These are phyloP conservation scores for Pegoplata infirma DNA, from an alignment of 2,888 invertebrate species.

Conservation along the genomic window DNA sequence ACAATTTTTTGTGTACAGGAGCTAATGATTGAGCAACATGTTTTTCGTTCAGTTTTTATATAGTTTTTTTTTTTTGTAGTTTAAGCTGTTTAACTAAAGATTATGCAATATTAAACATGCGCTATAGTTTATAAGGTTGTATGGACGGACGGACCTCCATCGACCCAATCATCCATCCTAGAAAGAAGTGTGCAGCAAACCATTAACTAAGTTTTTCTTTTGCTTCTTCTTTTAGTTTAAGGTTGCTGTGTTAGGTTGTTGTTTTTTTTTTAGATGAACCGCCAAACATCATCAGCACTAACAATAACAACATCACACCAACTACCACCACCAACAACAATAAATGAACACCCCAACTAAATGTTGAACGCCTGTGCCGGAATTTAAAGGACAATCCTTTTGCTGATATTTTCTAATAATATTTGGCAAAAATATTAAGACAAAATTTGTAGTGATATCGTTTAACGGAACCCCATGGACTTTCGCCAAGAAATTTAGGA, in stretches of 20 bases:
- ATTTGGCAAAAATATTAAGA: no score
- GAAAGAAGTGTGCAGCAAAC: constrained; percentile 31
- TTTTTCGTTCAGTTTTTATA: constrained; percentile 29
- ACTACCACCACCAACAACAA: constrained; percentile 17
- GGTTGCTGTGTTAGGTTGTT: not conserved
- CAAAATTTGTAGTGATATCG: no score
- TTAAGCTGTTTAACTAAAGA: constrained; percentile 53
- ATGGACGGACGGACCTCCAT: constrained; percentile 25
- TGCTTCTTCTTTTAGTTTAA: not conserved
- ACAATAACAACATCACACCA: constrained; percentile 38
- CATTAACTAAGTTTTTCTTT: constrained; percentile 21
- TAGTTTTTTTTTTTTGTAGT: constrained; percentile 18
- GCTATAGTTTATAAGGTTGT: constrained; percentile 33
- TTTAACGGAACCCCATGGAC: no score
- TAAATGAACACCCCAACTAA: constrained; percentile 29
- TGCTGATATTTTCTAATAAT: no score
- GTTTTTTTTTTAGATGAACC: constrained; percentile 33
- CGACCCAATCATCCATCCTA: constrained; percentile 41
- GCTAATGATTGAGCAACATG: constrained; percentile 58
- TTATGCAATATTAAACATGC: constrained; percentile 51
- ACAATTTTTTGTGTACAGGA: constrained; percentile 52
- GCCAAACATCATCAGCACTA: constrained; percentile 35
- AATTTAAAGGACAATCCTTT: no score
- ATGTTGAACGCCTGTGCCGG: not conserved
- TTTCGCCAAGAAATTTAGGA: no score